Evolutionary conservation across 1,140 invertebrate genomes (phyloP).

Genomic region (Notospermus geniculatus): DNA sequence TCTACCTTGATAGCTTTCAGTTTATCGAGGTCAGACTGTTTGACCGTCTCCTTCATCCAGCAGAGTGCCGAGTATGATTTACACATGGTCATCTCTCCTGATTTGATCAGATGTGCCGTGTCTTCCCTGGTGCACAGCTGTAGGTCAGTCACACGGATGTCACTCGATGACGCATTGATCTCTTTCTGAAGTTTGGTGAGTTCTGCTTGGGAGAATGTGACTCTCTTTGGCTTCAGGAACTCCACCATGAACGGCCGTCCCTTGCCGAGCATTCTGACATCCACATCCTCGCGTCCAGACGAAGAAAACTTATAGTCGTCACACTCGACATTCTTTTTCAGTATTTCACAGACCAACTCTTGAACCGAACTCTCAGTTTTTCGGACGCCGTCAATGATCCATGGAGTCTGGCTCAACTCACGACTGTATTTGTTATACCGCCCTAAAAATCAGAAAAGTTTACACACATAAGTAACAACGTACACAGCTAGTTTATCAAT

Average conservation of each 20-base stretch:
- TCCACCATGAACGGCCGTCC: constrained; percentile 51
- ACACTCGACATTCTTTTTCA: constrained; percentile 59
- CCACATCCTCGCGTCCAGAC: constrained; percentile 92
- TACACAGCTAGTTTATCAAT: too few relatives aligned
- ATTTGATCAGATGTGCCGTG: background rate
- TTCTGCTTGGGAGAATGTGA: constrained; percentile 30
- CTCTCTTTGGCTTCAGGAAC: constrained; percentile 39
- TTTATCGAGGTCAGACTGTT: constrained; percentile 29
- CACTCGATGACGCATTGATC: constrained; percentile 34
- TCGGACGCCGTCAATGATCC: constrained; percentile 80
- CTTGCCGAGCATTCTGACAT: constrained; percentile 75
- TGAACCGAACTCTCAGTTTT: constrained; percentile 84
- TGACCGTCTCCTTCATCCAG: constrained; percentile 33
- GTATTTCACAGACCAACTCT: constrained; percentile 75
- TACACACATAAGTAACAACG: background rate
- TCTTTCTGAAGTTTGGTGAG: constrained; percentile 37
- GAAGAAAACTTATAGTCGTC: constrained; percentile 71
- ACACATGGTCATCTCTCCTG: constrained; percentile 45
- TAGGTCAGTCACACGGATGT: constrained; percentile 42
- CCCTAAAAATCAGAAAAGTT: constrained; percentile 53
- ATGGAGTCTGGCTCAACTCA: constrained; percentile 87
- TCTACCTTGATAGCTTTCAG: constrained; percentile 64
- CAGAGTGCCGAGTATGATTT: constrained; percentile 44
- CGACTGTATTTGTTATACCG: constrained; percentile 87
- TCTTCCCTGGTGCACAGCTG: constrained; percentile 44